Base-by-base conservation (phyloP, 2,113 vertebrate species). In the Elanoides forficatus region DNA sequence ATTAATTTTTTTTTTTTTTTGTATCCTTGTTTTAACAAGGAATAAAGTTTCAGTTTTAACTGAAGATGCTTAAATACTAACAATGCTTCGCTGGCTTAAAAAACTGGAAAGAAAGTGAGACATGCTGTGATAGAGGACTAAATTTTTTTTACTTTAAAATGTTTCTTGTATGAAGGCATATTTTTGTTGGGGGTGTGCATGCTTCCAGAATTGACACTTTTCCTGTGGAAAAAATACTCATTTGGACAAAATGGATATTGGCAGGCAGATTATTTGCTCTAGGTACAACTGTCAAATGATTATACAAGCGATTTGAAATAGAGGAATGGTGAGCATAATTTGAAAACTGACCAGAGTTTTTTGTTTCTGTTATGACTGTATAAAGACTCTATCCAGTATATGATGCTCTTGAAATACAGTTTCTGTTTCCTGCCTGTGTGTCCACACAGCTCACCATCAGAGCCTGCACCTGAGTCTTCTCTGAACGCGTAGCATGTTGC, bases 401-500 rank as follows among this genome's bases (percentile, higher is more conserved):
- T 15, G 15, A 15, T 67, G 59, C 11, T 67, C 6, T 38, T 43
- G n/a, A 78, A 42, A 22, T 18, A 17, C 9, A 32, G 32, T 47
- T 19, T 19, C 7, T 34, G 10, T 75, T 87, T 48, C 40, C 50
- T 81, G 32, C 13, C 34, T 36, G 3, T 14, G 3, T 4, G 34
- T 47, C 15, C 26, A 15, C 12, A 10, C 0, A 6, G 19, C 43
- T 79, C 45, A 5, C 22, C 13, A 11, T 17, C 32, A 25, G 27
- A 11, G 7, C 53, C 34, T 32, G 17, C 0, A 2, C 13, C 7
- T 26, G 34, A 29, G 18, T 11, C 36, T 45, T n/a, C 32, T 34
- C 27, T 40, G 36, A 26, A 20, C 0, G 0, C 7, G 42, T n/a
- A 25, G 32, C 5, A 2, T 8, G 4, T 50, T 47, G 53, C 36